Percentiles rank a stretch among this genome's conserved stretches.
Evolutionary conservation across 2,113 vertebrate genomes (phyloP).

Genomic region (Phaetusa simplex): DNA sequence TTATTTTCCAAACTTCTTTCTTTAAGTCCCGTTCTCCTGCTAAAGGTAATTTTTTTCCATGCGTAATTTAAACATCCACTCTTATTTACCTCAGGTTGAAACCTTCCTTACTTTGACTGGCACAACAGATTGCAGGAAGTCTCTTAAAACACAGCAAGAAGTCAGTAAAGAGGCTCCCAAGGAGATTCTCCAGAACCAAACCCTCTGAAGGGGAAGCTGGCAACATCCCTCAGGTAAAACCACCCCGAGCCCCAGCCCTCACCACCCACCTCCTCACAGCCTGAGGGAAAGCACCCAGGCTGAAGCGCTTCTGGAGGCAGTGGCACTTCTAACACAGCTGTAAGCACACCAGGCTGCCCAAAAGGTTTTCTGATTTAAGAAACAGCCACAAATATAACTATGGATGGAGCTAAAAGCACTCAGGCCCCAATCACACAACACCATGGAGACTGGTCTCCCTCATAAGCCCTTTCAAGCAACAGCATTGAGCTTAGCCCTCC

Average conservation of each 20-base stretch:
- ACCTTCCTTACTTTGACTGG: background rate
- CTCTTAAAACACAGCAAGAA: background rate
- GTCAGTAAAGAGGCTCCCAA: background rate
- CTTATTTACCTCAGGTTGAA: background rate
- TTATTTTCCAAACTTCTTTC: background rate
- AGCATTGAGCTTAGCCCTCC: rapidly evolving
- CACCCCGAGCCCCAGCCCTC: background rate
- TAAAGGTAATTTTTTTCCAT: background rate
- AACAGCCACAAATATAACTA: background rate
- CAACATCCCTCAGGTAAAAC: rapidly evolving
- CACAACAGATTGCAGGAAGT: background rate
- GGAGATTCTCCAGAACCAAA: background rate
- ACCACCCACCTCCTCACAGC: too few relatives aligned
- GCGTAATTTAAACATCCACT: background rate
- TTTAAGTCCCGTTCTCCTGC: background rate
- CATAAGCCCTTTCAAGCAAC: rapidly evolving
- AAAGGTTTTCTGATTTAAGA: background rate
- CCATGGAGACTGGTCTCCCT: rapidly evolving
- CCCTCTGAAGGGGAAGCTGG: rapidly evolving
- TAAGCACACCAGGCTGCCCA: background rate
- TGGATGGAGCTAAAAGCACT: rapidly evolving
- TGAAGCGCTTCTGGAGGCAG: too few relatives aligned
- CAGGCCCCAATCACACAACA: rapidly evolving
- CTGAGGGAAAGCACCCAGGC: rapidly evolving
- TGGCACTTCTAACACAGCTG: rapidly evolving